These are phyloP conservation scores for Leptodirus hochenwartii DNA, from an alignment of 2,888 invertebrate species.

Conservation along the genomic window DNA sequence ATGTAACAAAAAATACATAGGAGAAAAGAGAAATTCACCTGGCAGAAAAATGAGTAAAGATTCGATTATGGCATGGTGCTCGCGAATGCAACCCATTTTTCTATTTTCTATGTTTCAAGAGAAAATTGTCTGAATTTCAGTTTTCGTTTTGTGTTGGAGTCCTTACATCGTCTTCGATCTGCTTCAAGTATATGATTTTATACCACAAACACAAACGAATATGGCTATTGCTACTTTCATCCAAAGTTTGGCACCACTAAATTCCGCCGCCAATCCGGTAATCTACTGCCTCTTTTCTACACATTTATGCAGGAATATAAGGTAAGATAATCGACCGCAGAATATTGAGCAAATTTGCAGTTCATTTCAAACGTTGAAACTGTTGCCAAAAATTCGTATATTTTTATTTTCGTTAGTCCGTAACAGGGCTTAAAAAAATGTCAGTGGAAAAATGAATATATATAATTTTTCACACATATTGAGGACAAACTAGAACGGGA, in stretches of 20 bases:
- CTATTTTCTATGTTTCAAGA: not conserved
- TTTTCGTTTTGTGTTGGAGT: conserved; percentile 90
- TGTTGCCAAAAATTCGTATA: no score
- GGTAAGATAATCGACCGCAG: conserved; percentile 35
- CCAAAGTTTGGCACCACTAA: conserved; percentile 81
- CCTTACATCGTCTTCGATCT: conserved; percentile 89
- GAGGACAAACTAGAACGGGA: no score
- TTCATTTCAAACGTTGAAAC: no score
- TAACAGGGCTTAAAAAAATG: no score
- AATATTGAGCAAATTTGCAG: no score
- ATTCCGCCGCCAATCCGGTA: conserved; percentile 88
- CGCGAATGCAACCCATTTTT: not conserved
- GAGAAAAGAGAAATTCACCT: no score
- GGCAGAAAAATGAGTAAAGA: no score
- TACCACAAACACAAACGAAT: conserved; percentile 64
- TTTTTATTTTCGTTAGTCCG: no score
- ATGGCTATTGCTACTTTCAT: conserved; percentile 83
- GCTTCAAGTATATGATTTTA: conserved; percentile 74
- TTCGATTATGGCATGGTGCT: no score
- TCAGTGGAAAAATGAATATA: no score
- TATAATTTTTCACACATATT: no score
- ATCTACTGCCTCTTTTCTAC: conserved; percentile 92
- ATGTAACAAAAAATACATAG: no score
- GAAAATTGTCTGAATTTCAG: conserved; percentile 32
- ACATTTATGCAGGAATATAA: conserved; percentile 69